Evolutionary conservation across 2,888 invertebrate species (phyloP).

Genomic region (Trissoscelio sp.): DNA sequence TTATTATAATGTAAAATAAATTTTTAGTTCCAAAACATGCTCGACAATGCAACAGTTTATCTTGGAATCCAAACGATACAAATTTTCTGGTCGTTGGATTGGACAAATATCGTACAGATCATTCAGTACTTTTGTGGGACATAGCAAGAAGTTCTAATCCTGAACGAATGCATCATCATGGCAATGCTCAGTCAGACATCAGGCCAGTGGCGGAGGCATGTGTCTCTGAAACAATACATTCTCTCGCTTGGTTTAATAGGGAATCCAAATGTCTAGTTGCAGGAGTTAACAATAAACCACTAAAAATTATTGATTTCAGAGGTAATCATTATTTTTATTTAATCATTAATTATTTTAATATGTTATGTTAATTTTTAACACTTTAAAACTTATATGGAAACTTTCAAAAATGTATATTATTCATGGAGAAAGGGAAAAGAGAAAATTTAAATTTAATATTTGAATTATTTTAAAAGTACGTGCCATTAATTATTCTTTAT

Average conservation of each 20-base stretch:
- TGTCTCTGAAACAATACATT: constrained; percentile 92
- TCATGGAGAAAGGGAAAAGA: too few species aligned
- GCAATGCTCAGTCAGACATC: constrained; percentile 83
- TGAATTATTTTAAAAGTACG: too few species aligned
- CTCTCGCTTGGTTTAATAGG: constrained; percentile 92
- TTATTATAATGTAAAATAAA: too few species aligned
- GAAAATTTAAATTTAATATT: too few species aligned
- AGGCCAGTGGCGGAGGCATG: constrained; percentile 91
- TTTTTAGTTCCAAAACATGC: constrained; percentile 93
- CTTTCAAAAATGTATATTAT: too few species aligned
- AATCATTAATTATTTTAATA: too few species aligned
- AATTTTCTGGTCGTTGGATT: constrained; percentile 94
- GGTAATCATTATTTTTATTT: too few species aligned
- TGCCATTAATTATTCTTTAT: constrained; percentile 16
- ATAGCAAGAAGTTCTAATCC: constrained; percentile 85
- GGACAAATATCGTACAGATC: constrained; percentile 95
- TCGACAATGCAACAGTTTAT: constrained; percentile 93
- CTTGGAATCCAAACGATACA: constrained; percentile 93
- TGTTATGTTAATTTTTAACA: too few species aligned
- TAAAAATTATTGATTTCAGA: constrained; percentile 95
- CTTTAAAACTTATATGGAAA: too few species aligned
- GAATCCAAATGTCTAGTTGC: constrained; percentile 91
- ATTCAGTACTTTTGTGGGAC: constrained; percentile 96
- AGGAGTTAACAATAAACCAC: constrained; percentile 95
- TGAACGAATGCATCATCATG: constrained; percentile 80